Base-by-base conservation (phyloP, 2,113 vertebrate genomes). In the Chelonoidis abingdonii region DNA sequence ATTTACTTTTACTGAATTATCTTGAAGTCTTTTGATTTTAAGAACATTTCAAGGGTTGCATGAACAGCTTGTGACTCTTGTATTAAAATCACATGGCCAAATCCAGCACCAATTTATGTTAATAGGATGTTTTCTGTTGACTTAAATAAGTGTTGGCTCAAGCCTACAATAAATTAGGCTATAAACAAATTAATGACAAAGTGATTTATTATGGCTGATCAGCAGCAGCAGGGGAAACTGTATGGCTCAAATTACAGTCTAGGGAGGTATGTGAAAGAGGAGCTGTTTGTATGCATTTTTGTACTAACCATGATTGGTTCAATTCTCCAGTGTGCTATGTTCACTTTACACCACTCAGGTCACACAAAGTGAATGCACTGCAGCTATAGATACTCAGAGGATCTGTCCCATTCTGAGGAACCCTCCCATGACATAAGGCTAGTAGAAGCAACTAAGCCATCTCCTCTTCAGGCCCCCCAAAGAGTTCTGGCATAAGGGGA, bases 11-110 rank as follows among this genome's bases (percentile, higher is more conserved):
- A 50, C 7, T 80, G 69, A 87, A 6, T 78, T 90, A 44, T 53
- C 69, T 91, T 87, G 35, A 94, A 80, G 80, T 89, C 2, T 75
- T 17, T 57, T 49, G 7, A 22, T 93, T 65, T 80, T 52, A 69
- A 53, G 53, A 83, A 35, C 41, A 47, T 29, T 8, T n/a, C 50
- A 27, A 54, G 14, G 8, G 65, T 94, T 91, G 83, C 57, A 44
- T 78, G 80, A 88, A n/a, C 22, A 86, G 76, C 80, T 25, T 83
- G 22, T 13, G 59, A 80, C 75, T 89, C 83, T 57, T 80, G 24
- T 24, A 62, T 10, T 44, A 44, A 24, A 59, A 91, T 38, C 8
- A 87, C 22, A 49, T 35, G 6, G 4, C 69, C 25, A 5, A 59
- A 50, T 54, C 53, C 62, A 53, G 0, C 25, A 13, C 12, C 19